Conservation (phyloP, 2,888 invertebrate species). For the Amphiduros pacificus region DNA sequence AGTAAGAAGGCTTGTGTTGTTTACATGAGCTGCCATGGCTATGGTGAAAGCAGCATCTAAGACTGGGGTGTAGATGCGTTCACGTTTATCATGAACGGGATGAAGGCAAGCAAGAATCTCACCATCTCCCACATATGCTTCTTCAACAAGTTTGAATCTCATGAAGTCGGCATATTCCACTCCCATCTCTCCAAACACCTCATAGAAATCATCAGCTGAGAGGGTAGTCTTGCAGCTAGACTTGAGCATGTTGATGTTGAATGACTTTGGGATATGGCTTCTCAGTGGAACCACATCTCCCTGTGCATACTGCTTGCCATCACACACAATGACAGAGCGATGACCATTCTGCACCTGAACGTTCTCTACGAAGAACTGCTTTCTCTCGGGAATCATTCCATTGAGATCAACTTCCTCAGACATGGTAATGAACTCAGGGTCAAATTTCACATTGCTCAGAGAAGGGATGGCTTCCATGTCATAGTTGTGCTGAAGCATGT, state of each 20-base stretch:
- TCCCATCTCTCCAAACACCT: conserved; percentile 6
- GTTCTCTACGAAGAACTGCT: neutral
- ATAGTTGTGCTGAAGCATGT: neutral
- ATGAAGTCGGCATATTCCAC: conserved; percentile 10
- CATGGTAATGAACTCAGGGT: neutral
- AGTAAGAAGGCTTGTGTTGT: conserved; percentile 5
- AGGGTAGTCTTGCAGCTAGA: neutral
- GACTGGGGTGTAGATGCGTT: conserved; percentile 2
- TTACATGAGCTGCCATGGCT: conserved; percentile 3
- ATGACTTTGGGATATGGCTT: neutral
- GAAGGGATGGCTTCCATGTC: neutral
- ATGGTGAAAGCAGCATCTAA: conserved; percentile 12
- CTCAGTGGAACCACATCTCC: neutral
- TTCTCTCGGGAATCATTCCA: conserved; percentile 4
- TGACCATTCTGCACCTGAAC: neutral
- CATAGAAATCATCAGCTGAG: conserved; percentile 12
- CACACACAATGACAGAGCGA: neutral
- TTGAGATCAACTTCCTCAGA: conserved; percentile 1
- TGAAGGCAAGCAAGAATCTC: conserved; percentile 1
- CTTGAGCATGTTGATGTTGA: neutral
- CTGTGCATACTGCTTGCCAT: conserved; percentile 1
- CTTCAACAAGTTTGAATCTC: conserved; percentile 4
- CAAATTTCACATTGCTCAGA: conserved; percentile 12
- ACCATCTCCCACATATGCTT: conserved; percentile 8
- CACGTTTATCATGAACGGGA: neutral